These are phyloP conservation scores for Cepaea nemoralis DNA, from an alignment of 1,140 invertebrate species.

Conservation along the genomic window DNA sequence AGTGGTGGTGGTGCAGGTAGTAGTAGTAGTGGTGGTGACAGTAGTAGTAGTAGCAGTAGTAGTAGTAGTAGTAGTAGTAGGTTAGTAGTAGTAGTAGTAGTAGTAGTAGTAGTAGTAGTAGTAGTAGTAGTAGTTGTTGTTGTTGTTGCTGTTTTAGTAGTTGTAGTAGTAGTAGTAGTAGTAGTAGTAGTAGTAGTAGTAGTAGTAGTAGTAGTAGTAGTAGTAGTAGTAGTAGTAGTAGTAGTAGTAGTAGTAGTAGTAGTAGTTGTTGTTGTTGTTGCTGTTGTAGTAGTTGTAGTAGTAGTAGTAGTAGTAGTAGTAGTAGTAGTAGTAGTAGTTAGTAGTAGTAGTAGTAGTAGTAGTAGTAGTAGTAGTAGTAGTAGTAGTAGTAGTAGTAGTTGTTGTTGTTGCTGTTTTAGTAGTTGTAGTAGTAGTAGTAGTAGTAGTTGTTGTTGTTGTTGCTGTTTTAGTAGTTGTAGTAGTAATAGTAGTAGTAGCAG, in stretches of 20 bases:
- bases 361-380: slow-evolving; percentile 6
- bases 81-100: neutral
- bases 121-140: too few species aligned
- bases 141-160: too few species aligned
- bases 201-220: too few species aligned
- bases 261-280: too few species aligned
- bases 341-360: too few species aligned
- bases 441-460: slow-evolving; percentile 13
- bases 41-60: slow-evolving; percentile 29
- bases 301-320: too few species aligned
- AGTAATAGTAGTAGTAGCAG: slow-evolving; percentile 17
- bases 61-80: slow-evolving; percentile 18
- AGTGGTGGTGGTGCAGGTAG: slow-evolving; percentile 5
- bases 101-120: slow-evolving; percentile 14
- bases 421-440: neutral
- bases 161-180: too few species aligned
- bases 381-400: slow-evolving; percentile 11
- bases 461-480: neutral
- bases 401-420: neutral
- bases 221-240: too few species aligned
- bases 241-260: too few species aligned
- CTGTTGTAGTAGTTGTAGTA: too few species aligned
- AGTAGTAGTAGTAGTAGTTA: too few species aligned
- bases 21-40: slow-evolving; percentile 13
- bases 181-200: too few species aligned